Evolutionary conservation across 2,797 vertebrate genomes (phyloP).

Genomic region (Enteromius paludinosus): DNA sequence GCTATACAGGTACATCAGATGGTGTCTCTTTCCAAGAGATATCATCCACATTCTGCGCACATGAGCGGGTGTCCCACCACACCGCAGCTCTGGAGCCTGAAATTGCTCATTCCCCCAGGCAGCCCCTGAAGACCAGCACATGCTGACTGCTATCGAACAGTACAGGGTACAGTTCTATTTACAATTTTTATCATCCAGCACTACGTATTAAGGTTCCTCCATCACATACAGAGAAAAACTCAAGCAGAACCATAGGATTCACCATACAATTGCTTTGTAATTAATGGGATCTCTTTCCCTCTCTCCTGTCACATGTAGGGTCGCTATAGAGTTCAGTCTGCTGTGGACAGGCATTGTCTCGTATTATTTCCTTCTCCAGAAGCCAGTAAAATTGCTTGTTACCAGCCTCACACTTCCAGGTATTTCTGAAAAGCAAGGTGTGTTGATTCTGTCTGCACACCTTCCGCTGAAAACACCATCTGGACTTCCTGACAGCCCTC

Average conservation of each 20-base stretch:
- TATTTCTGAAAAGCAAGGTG: constrained; percentile 23
- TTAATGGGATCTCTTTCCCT: constrained; percentile 12
- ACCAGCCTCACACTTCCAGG: constrained; percentile 22
- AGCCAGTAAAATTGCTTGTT: constrained; percentile 23
- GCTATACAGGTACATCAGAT: background rate
- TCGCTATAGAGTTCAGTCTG: background rate
- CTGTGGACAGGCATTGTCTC: constrained; percentile 16
- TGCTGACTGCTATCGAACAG: constrained; percentile 22
- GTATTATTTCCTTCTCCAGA: background rate
- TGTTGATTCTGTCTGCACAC: constrained; percentile 32
- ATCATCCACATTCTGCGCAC: constrained; percentile 22
- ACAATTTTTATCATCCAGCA: constrained; percentile 19
- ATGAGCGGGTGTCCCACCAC: constrained; percentile 5
- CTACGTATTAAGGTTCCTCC: background rate
- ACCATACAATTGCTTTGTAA: background rate
- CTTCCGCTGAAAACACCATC: constrained; percentile 43
- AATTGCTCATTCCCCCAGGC: constrained; percentile 49
- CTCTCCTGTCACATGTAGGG: background rate
- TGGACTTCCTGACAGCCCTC: constrained; percentile 42
- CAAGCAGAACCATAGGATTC: background rate
- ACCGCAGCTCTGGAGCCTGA: constrained; percentile 31
- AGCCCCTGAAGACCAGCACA: constrained; percentile 30
- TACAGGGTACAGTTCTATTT: constrained; percentile 29
- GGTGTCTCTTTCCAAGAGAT: background rate
- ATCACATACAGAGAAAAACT: background rate